phyloP scores from a whole-genome alignment of 2,113 vertebrate species.

The Charina bottae region DNA sequence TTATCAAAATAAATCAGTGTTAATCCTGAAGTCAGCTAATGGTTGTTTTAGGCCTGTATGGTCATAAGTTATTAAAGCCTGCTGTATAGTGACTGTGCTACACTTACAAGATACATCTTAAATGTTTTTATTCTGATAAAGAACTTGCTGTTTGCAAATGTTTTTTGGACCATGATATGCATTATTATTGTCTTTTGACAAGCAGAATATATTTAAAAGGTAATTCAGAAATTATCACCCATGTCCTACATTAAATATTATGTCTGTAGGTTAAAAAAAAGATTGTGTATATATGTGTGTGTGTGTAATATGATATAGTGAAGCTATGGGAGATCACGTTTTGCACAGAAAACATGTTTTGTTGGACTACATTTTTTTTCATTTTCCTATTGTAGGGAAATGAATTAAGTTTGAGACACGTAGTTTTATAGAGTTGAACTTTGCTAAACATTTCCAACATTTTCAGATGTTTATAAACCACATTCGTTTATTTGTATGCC shows the following conservation, averaged over 20 bases:
- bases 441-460: background rate
- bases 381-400: background rate
- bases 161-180: background rate
- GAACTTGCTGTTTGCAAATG: background rate
- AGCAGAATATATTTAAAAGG: background rate
- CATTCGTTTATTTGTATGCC: background rate
- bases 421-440: background rate
- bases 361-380: background rate
- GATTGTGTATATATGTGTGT: too few species aligned
- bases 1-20: background rate
- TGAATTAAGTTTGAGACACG: background rate
- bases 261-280: background rate
- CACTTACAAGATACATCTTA: background rate
- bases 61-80: background rate
- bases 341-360: background rate
- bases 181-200: background rate
- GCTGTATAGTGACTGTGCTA: background rate
- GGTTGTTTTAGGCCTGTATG: background rate
- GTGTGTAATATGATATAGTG: background rate
- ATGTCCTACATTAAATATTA: background rate
- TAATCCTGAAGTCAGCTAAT: background rate
- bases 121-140: background rate
- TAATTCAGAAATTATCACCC: background rate
- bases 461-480: slow-evolving; percentile 38
- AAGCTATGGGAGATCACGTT: background rate